A percentile compares a stretch with the other conserved stretches of the same genome.
Conservation (phyloP, 1,140 invertebrate species). For the Lepidurus couesii region DNA sequence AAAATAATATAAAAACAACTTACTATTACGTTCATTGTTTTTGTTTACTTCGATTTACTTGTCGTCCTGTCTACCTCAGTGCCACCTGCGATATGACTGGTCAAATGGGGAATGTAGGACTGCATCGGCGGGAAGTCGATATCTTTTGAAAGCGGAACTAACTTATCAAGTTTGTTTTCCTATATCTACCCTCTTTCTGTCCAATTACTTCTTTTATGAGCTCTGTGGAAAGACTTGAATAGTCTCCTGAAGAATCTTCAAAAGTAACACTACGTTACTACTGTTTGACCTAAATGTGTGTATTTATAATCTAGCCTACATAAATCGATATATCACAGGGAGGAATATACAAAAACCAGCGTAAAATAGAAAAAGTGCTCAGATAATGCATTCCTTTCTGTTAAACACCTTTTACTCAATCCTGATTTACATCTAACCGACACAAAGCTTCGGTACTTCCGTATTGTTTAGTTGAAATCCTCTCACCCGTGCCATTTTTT, state of each 20-base stretch:
- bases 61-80: neutral
- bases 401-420: neutral
- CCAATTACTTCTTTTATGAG: no score
- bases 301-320: neutral
- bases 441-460: neutral
- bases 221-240: no score
- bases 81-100: slow-evolving; percentile 9
- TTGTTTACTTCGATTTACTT: slow-evolving; percentile 9
- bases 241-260: no score
- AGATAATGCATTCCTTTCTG: neutral
- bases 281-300: neutral
- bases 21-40: slow-evolving; percentile 19
- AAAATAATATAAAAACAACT: neutral
- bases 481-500: neutral
- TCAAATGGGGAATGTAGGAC: neutral
- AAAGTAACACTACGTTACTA: neutral
- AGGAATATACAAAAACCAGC: neutral
- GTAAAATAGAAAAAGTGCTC: neutral
- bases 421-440: neutral
- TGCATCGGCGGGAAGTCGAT: neutral
- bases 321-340: neutral
- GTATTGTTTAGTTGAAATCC: neutral
- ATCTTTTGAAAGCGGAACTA: neutral
- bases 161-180: neutral
- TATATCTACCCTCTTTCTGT: neutral